Conservation (phyloP, 2,113 vertebrate species). For the Catharus bicknelli region DNA sequence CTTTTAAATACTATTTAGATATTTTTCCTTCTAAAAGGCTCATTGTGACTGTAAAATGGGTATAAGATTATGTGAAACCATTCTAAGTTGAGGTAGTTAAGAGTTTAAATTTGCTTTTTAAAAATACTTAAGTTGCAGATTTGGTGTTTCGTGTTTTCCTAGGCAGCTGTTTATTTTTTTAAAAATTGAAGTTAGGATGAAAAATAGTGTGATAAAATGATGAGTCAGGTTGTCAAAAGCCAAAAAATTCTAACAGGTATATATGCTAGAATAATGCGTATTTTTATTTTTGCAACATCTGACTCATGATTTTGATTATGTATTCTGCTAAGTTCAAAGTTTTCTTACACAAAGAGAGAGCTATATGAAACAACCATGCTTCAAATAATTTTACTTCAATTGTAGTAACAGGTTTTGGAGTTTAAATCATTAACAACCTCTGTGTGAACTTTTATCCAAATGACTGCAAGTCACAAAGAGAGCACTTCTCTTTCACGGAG, state of each 20-base stretch:
- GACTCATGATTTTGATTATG: constrained; percentile 71
- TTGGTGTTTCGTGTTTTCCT: background rate
- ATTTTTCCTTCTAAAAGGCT: background rate
- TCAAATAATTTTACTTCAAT: constrained; percentile 75
- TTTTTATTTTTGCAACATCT: constrained; percentile 61
- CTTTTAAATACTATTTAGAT: background rate
- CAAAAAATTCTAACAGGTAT: constrained; percentile 39
- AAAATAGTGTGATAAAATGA: constrained; percentile 65
- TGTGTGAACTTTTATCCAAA: constrained; percentile 81
- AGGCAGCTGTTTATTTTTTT: constrained; percentile 18
- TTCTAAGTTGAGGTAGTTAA: background rate
- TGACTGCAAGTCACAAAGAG: constrained; percentile 77
- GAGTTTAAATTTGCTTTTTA: background rate
- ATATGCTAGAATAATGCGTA: constrained; percentile 56
- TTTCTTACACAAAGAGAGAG: constrained; percentile 68
- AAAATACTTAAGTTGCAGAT: background rate
- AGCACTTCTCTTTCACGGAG: constrained; percentile 68
- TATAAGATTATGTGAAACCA: background rate
- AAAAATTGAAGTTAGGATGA: constrained; percentile 40
- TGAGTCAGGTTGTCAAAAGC: constrained; percentile 67
- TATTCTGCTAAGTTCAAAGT: constrained; percentile 76
- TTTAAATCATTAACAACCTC: constrained; percentile 84
- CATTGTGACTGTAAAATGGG: background rate
- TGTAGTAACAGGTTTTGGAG: constrained; percentile 78
- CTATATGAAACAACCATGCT: constrained; percentile 71